These are phyloP conservation scores for Xenops minutus DNA, from an alignment of 2,797 vertebrate genomes.

Conservation along the genomic window DNA sequence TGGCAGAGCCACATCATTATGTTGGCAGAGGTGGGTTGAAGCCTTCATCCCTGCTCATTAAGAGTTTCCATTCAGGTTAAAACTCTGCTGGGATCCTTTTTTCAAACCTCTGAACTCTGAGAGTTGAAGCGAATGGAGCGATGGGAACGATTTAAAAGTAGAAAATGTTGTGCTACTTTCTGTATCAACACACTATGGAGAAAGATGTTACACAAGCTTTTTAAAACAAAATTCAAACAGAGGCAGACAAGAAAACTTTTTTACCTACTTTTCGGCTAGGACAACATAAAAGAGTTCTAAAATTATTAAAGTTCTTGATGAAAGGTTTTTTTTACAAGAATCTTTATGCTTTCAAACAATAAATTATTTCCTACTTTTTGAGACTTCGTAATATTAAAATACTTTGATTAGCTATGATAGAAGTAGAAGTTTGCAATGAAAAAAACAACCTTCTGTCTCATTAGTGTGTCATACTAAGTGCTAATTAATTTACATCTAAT, in stretches of 20 bases:
- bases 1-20: neutral
- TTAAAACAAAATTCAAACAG: slow-evolving; percentile 42
- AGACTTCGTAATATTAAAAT: slow-evolving; percentile 70
- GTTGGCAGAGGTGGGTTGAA: neutral
- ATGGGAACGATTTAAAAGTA: slow-evolving; percentile 25
- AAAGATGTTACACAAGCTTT: slow-evolving; percentile 53
- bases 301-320: slow-evolving; percentile 64
- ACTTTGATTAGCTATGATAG: slow-evolving; percentile 64
- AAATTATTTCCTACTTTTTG: slow-evolving; percentile 77
- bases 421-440: slow-evolving; percentile 70
- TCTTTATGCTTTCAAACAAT: slow-evolving; percentile 77
- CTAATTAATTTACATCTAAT: slow-evolving; percentile 63
- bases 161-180: slow-evolving; percentile 54
- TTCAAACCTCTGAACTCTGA: slow-evolving; percentile 52
- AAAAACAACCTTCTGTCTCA: slow-evolving; percentile 57
- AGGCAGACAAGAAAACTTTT: slow-evolving; percentile 64
- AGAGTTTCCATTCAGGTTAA: slow-evolving; percentile 64
- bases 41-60: slow-evolving; percentile 51
- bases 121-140: neutral
- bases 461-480: slow-evolving; percentile 64
- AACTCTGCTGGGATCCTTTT: slow-evolving; percentile 52
- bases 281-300: slow-evolving; percentile 50
- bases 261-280: slow-evolving; percentile 67
- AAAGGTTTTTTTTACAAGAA: slow-evolving; percentile 68
- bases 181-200: slow-evolving; percentile 51